phyloP scores from a whole-genome alignment of 2,113 vertebrate species.

The Gallinago jamesoni region DNA sequence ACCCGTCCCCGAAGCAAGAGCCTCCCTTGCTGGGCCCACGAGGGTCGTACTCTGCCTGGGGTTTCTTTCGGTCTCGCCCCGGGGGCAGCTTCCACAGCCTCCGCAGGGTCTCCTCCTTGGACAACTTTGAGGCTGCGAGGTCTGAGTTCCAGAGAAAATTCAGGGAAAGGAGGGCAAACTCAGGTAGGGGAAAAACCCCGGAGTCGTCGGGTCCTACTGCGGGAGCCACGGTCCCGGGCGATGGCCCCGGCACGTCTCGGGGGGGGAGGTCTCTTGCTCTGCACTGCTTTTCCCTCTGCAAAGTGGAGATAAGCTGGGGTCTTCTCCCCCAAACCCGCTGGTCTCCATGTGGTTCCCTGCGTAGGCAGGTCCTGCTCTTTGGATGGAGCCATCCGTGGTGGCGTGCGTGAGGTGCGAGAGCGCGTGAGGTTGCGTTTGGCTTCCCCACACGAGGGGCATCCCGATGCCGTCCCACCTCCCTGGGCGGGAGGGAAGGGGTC shows the following conservation, averaged over 20 bases:
- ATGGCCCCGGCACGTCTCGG: background rate
- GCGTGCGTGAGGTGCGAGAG: background rate
- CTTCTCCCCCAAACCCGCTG: background rate
- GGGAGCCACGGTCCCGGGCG: background rate
- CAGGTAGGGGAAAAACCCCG: constrained; percentile 74
- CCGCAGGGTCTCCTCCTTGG: constrained; percentile 85
- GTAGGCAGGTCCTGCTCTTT: background rate
- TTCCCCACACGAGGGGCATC: background rate
- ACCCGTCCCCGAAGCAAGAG: constrained; percentile 63
- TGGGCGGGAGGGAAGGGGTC: background rate
- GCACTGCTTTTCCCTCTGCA: background rate
- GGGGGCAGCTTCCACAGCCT: constrained; percentile 79
- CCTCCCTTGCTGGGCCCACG: constrained; percentile 70
- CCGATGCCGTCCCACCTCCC: background rate
- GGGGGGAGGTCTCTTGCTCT: constrained; percentile 35
- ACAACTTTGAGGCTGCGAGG: constrained; percentile 83
- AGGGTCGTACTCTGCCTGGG: constrained; percentile 62
- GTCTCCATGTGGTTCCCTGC: background rate
- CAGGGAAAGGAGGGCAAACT: constrained; percentile 74
- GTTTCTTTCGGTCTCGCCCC: constrained; percentile 63
- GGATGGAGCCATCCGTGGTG: background rate
- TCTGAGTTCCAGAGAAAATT: constrained; percentile 78
- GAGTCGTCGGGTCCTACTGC: background rate
- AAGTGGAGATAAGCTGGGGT: background rate
- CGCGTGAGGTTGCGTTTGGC: rapidly evolving